Evolutionary conservation across 2,797 vertebrate genomes (phyloP).

Genomic region (Phalanger gymnotis): DNA sequence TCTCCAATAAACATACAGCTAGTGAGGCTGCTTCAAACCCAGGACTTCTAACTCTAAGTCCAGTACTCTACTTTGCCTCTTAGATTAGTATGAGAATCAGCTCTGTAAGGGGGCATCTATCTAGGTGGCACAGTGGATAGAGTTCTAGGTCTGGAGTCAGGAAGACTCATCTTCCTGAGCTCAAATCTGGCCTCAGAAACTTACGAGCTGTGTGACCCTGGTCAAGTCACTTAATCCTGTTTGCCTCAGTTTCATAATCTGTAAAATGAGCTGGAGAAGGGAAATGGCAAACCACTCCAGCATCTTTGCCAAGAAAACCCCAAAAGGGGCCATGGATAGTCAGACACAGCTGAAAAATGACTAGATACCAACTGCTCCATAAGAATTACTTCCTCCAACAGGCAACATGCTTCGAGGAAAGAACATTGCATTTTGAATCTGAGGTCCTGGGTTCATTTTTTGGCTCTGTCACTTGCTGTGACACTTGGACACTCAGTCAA

Average conservation of each 20-base stretch:
- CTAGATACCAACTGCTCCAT: not conserved
- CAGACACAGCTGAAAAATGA: not conserved
- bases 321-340: not conserved
- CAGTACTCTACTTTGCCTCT: not conserved
- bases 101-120: not conserved
- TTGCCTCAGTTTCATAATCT: not conserved
- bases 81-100: not conserved
- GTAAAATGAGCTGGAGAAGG: not conserved
- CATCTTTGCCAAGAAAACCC: not conserved
- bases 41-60: not conserved
- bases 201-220: not conserved
- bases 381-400: not conserved
- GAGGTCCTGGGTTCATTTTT: not conserved
- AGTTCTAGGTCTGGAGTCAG: not conserved
- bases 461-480: not conserved
- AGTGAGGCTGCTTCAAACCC: not conserved
- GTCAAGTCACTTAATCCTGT: not conserved
- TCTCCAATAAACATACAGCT: not conserved
- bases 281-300: not conserved
- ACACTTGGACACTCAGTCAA: not conserved
- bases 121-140: not conserved
- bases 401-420: not conserved
- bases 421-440: not conserved
- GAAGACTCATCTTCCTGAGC: not conserved
- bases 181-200: not conserved